Conservation (phyloP, 2,797 vertebrate species). For the Leptoclinus maculatus region DNA sequence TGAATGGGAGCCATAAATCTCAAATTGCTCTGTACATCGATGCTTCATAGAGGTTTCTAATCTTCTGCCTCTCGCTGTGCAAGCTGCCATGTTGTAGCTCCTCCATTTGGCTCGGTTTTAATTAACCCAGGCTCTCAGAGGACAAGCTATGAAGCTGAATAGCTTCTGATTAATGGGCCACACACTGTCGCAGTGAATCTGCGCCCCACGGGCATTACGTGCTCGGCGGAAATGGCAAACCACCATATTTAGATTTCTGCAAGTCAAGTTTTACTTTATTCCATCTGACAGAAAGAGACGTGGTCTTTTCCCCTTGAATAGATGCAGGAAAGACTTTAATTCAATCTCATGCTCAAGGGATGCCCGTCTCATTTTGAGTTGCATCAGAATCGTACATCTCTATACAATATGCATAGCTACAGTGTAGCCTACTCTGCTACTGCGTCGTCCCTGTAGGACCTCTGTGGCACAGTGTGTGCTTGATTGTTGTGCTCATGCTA, state of each 20-base stretch:
- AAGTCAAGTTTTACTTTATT: conserved; percentile 70
- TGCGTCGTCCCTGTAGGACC: conserved; percentile 39
- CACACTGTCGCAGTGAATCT: conserved; percentile 75
- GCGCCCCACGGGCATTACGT: conserved; percentile 67
- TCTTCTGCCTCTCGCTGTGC: conserved; percentile 54
- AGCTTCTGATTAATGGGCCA: conserved; percentile 76
- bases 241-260: conserved; percentile 77
- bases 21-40: conserved; percentile 55
- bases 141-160: conserved; percentile 72
- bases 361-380: conserved; percentile 46
- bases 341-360: conserved; percentile 57
- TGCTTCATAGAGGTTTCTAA: conserved; percentile 62
- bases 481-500: conserved; percentile 35
- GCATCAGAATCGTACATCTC: conserved; percentile 40
- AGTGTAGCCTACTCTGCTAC: conserved; percentile 9
- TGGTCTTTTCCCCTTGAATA: conserved; percentile 68
- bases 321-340: conserved; percentile 62
- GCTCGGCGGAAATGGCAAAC: conserved; percentile 75
- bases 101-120: conserved; percentile 71
- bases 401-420: conserved; percentile 44
- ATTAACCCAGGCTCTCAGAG: conserved; percentile 77
- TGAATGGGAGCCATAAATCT: conserved; percentile 56
- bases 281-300: conserved; percentile 64
- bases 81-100: conserved; percentile 63
- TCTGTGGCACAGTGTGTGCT: conserved; percentile 35